These are phyloP conservation scores for Chydorus sphaericus DNA, from an alignment of 2,888 invertebrate species.

Conservation along the genomic window DNA sequence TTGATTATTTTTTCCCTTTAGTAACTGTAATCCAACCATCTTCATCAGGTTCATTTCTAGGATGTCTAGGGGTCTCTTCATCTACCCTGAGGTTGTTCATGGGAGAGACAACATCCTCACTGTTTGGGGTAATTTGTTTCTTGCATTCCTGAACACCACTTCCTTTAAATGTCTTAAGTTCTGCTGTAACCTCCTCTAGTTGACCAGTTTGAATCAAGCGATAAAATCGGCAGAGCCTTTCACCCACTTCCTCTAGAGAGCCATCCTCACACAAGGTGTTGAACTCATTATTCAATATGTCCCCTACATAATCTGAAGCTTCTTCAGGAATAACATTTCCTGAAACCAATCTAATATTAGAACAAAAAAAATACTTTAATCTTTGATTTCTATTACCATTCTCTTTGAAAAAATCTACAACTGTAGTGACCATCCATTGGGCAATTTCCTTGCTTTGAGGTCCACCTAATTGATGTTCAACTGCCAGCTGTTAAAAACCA, in stretches of 20 bases:
- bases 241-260: conserved; percentile 38
- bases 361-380: background rate
- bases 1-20: conserved; percentile 6
- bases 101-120: background rate
- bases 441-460: conserved; percentile 48
- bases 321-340: conserved; percentile 40
- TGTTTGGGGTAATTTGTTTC: background rate
- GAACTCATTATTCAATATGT: conserved; percentile 57
- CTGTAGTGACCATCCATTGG: conserved; percentile 13
- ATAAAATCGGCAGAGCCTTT: conserved; percentile 14
- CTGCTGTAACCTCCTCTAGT: conserved; percentile 1
- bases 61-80: background rate
- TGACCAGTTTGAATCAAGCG: conserved; percentile 2
- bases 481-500: conserved; percentile 34
- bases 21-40: conserved; percentile 13
- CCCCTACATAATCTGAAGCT: conserved; percentile 47
- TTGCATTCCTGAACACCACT: conserved; percentile 10
- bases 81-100: background rate
- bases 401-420: conserved; percentile 11
- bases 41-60: conserved; percentile 12
- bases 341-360: conserved; percentile 26
- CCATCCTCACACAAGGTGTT: conserved; percentile 55
- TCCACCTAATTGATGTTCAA: conserved; percentile 58
- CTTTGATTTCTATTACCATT: conserved; percentile 3
- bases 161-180: conserved; percentile 5